Base-by-base conservation (phyloP, 2,888 invertebrate species). In the Argyresthia albistria region DNA sequence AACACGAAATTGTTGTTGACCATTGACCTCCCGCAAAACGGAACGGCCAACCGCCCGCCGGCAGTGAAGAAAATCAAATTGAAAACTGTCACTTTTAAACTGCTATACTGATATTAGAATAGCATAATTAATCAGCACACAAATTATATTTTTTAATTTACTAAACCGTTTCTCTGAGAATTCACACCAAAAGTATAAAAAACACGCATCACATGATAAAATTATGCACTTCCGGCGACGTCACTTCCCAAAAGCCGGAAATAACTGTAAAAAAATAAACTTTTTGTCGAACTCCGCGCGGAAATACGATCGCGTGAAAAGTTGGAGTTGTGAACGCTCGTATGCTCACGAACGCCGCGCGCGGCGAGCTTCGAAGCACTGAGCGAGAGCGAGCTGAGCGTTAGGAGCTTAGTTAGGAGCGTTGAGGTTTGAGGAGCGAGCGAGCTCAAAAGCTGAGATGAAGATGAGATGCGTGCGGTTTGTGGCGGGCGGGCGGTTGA, bases 241-340 rank as follows among this genome's bases (percentile, higher is more conserved):
- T 25, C 25, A 25, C 25, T 25, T 25, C 25, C 25, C 25, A 25
- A 25, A 25, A 25, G 2, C 25, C 25, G 25, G 6, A 25, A 25
- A 4, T 25, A 4, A 25, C 25, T 4, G 3, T 25, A 25, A 25
- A 25, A 25, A 25, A 25, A 6, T 2, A 25, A 25, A 2, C 3
- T n/a, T n/a, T n/a, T 25, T 25, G 25, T 4, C 6, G 25, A 25
- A 25, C 25, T 25, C 8, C 42, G 50, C 50, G 53, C 36, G 35
- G 37, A 14, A 48, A 48, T 48, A 48, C 36, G 37, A 48, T 48
- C 48, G 37, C 48, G 48, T 48, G 25, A 36, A 48, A 48, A 48
- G 48, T 48, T 48, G 10, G 11, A 47, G 25, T 25, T 25, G 25
- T 9, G 36, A 48, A 45, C 36, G 48, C 48, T 48, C 48, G 10